Evolutionary conservation across 2,888 invertebrate species (phyloP), one percentile per base, ranked within the genome.

Genomic region (Philhelius pedissequus): DNA sequence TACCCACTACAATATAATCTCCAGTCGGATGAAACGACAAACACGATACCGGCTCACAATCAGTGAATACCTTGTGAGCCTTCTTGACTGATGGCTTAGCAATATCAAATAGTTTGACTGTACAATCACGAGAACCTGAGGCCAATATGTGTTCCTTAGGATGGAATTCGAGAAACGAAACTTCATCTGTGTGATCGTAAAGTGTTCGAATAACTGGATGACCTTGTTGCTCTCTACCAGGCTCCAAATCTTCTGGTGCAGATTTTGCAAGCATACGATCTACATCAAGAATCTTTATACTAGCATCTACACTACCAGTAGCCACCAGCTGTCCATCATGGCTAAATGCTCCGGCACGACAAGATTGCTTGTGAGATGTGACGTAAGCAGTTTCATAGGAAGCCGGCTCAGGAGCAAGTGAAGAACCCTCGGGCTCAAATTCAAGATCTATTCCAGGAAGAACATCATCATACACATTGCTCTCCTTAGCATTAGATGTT

Each of bases 301-400:
- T 99, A 1, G 99, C 98, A 92, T 99, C 99, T 0, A 97, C 98
- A 87, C 99, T 99, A 13, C 99, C 99, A 0, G 99, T 99, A 0
- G 99, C 99, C 11, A 99, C 97, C 0, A 99, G 92, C 87, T 98
- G 97, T 0, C 99, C 99, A 92, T 98, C 98, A 8, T 94, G 93
- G 86, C 98, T 98, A 91, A 99, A 99, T 3, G 98, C 98, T 6
- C 98, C 99, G 0, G 99, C 96, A 69, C 99, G 93, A 87, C 99
- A 99, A 73, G 97, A 96, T 88, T 97, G 98, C 92, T 99, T 99
- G 92, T 99, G 99, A 4, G 98, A 97, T 3, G 99, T 99, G 38
- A 99, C 98, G 90, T 99, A 99, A 0, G 99, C 99, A 0, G 99
- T 99, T 92, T 99, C 99, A 90, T 99, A 99, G 9, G 97, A 94